Base-by-base conservation (phyloP, 2,888 invertebrate species). In the Gandaritis pyraliata region DNA sequence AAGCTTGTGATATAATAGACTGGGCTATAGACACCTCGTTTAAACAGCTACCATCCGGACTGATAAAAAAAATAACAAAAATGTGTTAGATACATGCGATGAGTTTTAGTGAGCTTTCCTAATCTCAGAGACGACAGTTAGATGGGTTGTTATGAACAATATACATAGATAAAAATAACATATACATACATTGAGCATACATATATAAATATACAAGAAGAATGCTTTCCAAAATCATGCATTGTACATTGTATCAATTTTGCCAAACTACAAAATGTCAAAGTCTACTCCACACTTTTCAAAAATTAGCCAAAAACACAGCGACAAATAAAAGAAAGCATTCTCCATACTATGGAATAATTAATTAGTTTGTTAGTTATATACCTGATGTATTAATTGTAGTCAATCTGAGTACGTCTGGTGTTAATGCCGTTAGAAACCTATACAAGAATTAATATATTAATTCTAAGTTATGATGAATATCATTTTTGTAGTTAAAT, bases 341-440 rank as follows among this genome's bases (percentile, higher is more conserved):
- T 90, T 88, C 88, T 86, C 82, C 87, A 85, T 82, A 54, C 86
- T 84, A 88, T 76, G 73, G 67, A 62, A 67, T 63, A 75, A 71
- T 72, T 74, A 71, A 71, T 67, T 69, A 64, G 66, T 72, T 72
- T 81, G 80, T 85, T 83, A 82, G 76, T 81, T 75, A 77, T 74
- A 74, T 81, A 93, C 93, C 93, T 93, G 93, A 86, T 74, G 83
- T 88, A 86, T 93, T 92, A 76, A 93, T 92, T 78, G 93, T 91
- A 65, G 93, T 93, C 88, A 93, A 85, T 87, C 93, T 90, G 81
- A 93, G 87, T 76, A 93, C 93, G 77, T 93, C 93, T 75, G 93
- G 93, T 76, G 93, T 93, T 87, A 93, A 84, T 81, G 93, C 93
- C 75, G 92, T 90, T 87, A 93, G 90, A 87, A 93, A 93, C 92